Conservation (phyloP, 2,113 vertebrate genomes). For the Arvicanthis niloticus region DNA sequence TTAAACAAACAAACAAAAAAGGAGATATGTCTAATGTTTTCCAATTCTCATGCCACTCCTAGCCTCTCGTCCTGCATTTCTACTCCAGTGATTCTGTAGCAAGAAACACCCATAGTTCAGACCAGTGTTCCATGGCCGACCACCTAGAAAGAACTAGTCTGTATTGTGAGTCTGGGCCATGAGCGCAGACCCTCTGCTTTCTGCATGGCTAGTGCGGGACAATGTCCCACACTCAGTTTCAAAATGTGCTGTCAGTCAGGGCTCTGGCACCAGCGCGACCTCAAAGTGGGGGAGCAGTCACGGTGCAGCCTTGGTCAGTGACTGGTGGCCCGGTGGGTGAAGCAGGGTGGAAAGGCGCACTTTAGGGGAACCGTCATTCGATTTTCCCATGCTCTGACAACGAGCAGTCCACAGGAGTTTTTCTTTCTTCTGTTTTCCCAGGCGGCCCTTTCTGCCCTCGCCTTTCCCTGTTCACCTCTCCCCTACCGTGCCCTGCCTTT, state of each 20-base stretch:
- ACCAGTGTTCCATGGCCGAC: not conserved
- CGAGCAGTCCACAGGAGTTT: constrained; percentile 72
- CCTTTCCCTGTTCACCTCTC: constrained; percentile 9
- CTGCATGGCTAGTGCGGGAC: constrained; percentile 78
- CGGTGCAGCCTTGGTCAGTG: constrained; percentile 86
- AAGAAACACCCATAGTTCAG: constrained; percentile 47
- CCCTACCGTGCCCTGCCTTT: constrained; percentile 65
- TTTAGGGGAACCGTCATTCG: constrained; percentile 85
- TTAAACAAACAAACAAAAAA: not conserved
- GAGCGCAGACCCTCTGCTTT: constrained; percentile 29
- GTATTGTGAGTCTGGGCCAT: not conserved
- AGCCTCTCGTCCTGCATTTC: constrained; percentile 69
- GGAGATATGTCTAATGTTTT: not conserved
- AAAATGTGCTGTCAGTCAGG: constrained; percentile 37
- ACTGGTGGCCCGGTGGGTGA: constrained; percentile 89
- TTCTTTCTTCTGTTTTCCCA: constrained; percentile 49
- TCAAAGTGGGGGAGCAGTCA: constrained; percentile 83
- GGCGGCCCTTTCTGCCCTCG: not conserved
- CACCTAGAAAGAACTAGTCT: constrained; percentile 73
- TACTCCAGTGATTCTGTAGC: constrained; percentile 66
- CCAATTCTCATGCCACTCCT: constrained; percentile 7
- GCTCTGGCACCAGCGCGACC: constrained; percentile 69
- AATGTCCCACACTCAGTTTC: constrained; percentile 64
- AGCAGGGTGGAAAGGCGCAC: constrained; percentile 89
- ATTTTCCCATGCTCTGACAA: constrained; percentile 90